Base-by-base conservation (phyloP, 2,888 invertebrate species). In the Eueremaeus valkanovi region DNA sequence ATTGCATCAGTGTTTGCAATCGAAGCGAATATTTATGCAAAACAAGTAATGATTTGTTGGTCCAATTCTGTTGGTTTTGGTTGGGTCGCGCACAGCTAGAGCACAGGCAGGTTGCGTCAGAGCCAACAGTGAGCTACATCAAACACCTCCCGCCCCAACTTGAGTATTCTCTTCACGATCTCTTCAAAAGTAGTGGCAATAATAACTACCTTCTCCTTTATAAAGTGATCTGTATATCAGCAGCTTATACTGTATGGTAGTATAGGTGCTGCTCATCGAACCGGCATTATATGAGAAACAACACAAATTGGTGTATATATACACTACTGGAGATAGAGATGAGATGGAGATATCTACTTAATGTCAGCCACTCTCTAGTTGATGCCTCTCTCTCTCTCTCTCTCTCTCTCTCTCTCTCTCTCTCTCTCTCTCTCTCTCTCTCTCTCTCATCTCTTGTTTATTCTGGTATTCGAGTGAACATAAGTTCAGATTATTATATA, bases 121-220 rank as follows among this genome's bases (percentile, higher is more conserved):
- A n/a, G 5, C 6, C n/a, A 49, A n/a, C 51, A 36, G 5, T 36
- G 8, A 55, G 36, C 68, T 68, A 68, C 68, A 68, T 68, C 68
- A 40, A 68, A 68, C 68, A 68, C 33, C 68, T 68, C 68, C 68
- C 40, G 40, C 40, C 36, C 40, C 36, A 40, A 36, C 36, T 68
- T 68, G 21, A 24, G 36, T 68, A 68, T 68, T 68, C 68, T 13
- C 42, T 68, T 68, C 68, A 68, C 68, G 68, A 68, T 24, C 40
- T 68, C 40, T 68, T 36, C 11, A 68, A 40, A 40, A 40, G 42
- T 40, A 68, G 36, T 40, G 42, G 40, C 21, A 68, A 68, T 68
- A 68, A 68, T 68, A 9, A 68, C 68, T 68, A 68, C 63, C 63
- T 63, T 63, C 24, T 18, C 55, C 24, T 24, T 18, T 63, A 58